Evolutionary conservation across 2,888 invertebrate genomes (phyloP).

Genomic region (Agrochola lychnidis): DNA sequence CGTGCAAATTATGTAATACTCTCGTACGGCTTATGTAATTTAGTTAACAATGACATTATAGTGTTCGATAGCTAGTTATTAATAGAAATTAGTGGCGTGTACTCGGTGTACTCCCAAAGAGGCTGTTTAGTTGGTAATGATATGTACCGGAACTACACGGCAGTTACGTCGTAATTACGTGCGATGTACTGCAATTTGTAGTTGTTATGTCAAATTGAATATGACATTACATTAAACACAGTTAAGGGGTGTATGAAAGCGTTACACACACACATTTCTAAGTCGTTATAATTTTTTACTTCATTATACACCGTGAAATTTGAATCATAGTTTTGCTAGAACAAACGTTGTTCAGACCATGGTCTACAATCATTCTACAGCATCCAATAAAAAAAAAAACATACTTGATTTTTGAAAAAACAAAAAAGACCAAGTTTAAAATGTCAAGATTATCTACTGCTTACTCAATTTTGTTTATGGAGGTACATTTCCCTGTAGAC

Average conservation of each 20-base stretch:
- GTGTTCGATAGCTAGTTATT: slow-evolving; percentile 61
- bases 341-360: too few relatives aligned
- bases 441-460: too few relatives aligned
- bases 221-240: slow-evolving; percentile 40
- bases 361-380: too few relatives aligned
- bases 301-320: too few relatives aligned
- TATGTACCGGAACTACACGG: slow-evolving; percentile 48
- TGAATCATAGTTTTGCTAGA: too few relatives aligned
- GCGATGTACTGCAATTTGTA: slow-evolving; percentile 34
- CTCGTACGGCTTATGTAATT: slow-evolving; percentile 62
- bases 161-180: slow-evolving; percentile 53
- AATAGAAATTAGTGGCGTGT: slow-evolving; percentile 72
- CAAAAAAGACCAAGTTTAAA: too few relatives aligned
- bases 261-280: background rate
- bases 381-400: too few relatives aligned
- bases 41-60: slow-evolving; percentile 62
- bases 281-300: background rate
- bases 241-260: background rate
- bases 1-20: slow-evolving; percentile 61
- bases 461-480: too few relatives aligned
- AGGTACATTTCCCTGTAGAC: too few relatives aligned
- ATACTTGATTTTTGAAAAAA: too few relatives aligned
- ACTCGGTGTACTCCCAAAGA: slow-evolving; percentile 65
- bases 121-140: slow-evolving; percentile 58
- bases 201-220: slow-evolving; percentile 47